Conservation (phyloP, 1,140 invertebrate genomes). For the Berghia stephanieae region DNA sequence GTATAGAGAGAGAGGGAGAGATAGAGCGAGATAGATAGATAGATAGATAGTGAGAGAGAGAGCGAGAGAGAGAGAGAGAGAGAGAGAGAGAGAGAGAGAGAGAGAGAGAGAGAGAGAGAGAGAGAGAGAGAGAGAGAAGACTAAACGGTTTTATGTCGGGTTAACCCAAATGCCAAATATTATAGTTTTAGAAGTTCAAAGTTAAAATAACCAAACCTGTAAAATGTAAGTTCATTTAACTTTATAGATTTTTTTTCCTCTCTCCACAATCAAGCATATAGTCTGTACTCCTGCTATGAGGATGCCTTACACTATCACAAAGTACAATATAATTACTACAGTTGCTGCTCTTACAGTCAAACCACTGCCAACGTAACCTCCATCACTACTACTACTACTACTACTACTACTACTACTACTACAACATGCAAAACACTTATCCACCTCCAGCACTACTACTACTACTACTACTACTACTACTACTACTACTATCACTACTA, state of each 20-base stretch:
- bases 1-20: no score
- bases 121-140: neutral
- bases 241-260: neutral
- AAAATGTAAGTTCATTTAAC: no score
- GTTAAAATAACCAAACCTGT: no score
- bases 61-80: neutral
- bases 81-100: constrained; percentile 10
- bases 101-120: neutral
- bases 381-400: constrained; percentile 36
- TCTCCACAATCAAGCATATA: neutral
- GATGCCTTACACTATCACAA: neutral
- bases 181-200: no score
- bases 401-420: constrained; percentile 21
- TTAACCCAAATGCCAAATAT: no score
- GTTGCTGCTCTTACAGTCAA: neutral
- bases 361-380: constrained; percentile 27
- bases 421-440: no score
- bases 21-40: no score
- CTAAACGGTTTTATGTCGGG: neutral
- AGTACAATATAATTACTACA: neutral
- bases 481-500: constrained; percentile 18
- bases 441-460: no score
- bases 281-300: neutral
- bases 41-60: neutral
- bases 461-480: constrained; percentile 20